Evolutionary conservation across 2,888 invertebrate species (phyloP), one percentile per base, ranked within the genome.

Genomic region (Portevinia maculata): DNA sequence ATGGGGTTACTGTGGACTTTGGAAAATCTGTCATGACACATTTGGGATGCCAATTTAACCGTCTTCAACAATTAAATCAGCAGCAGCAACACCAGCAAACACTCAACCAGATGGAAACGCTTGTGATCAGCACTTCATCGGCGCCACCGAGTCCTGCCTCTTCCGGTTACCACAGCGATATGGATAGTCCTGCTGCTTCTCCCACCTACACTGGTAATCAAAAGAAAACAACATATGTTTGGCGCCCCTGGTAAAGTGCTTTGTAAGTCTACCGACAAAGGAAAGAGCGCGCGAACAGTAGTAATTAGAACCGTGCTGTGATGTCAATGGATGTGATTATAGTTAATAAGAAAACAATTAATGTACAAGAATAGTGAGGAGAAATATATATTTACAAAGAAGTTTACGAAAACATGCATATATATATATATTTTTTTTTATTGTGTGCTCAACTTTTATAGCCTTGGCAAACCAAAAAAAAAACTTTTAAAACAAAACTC

Each of bases 11-110:
- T 89, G 94, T 97, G 86, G 94, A 94, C 88, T 92, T 97, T 84
- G 97, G 97, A 41, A 96, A 96, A 70, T 95, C 95, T 87, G 92
- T 97, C 87, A 96, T 97, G 96, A 95, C 96, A 60, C 97, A 97
- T 91, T 93, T 97, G 84, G 97, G 96, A 13, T 95, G 96, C 91
- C 93, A 95, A 70, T 93, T 97, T 87, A 96, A 96, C 84, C 88
- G 86, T 46, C 84, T 89, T 37, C 86, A 88, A 48, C 46, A 55
- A 39, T 19, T 64, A 19, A 44, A 64, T 30, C 59, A 69, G 24
- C 60, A 67, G n/a, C 60, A 64, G 13, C 6, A 52, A 41, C 17
- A 21, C 76, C 84, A 87, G 59, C 65, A 65, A 8, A 30, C 21
- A 7, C 85, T 85, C 60, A 86, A 60, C 17, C 60, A 69, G 6